A percentile compares a stretch with the other conserved stretches of the same genome.
Evolutionary conservation across 92 coral and sea anemone genomes (phyloP).

Genomic region (Phenganax marumi): DNA sequence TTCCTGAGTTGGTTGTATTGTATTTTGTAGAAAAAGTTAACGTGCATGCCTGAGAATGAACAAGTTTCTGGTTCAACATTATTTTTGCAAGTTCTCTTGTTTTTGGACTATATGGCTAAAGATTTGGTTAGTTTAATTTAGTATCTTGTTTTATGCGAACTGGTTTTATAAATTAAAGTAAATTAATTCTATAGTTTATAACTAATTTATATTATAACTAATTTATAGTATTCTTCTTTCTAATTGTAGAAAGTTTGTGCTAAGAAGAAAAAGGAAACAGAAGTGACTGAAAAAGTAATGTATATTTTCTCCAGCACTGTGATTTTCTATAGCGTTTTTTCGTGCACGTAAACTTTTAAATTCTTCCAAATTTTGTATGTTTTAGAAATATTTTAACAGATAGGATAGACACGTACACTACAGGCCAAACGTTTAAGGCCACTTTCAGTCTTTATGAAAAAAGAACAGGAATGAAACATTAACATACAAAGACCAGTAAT

Average conservation of each 20-base stretch:
- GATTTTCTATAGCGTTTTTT: too few species aligned
- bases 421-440: too few species aligned
- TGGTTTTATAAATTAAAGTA: not conserved
- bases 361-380: too few species aligned
- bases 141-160: not conserved
- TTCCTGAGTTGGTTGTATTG: not conserved
- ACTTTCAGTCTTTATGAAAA: too few species aligned
- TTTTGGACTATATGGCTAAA: conserved; percentile 89
- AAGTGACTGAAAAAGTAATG: conserved; percentile 64
- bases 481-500: too few species aligned
- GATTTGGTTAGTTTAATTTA: conserved; percentile 70
- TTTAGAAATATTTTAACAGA: too few species aligned
- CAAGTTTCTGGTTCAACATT: conserved; percentile 71
- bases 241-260: conserved; percentile 42
- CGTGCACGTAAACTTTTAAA: too few species aligned
- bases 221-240: not conserved
- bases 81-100: conserved; percentile 76
- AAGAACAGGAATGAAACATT: too few species aligned
- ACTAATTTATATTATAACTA: not conserved
- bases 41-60: conserved; percentile 62
- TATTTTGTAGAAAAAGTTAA: conserved; percentile 66
- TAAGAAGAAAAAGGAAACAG: conserved; percentile 58
- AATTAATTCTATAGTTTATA: not conserved
- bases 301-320: not conserved
- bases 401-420: too few species aligned